Conservation (phyloP, 2,888 invertebrate species). For the Gymnocheta viridis region DNA sequence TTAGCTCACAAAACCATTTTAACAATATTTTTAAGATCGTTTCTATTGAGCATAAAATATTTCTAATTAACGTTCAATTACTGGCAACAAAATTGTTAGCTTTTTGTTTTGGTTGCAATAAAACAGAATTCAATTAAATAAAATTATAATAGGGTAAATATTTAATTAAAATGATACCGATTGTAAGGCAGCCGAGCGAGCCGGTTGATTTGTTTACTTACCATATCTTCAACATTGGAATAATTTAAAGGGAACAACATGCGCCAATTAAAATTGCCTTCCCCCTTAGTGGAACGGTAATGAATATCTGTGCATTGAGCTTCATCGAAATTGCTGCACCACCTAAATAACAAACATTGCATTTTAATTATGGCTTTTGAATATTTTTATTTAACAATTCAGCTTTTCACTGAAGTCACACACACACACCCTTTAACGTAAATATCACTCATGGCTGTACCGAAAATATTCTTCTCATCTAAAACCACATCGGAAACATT, state of each 20-base stretch:
- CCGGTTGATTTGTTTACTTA: constrained; percentile 73
- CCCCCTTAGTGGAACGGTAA: constrained; percentile 89
- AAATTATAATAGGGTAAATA: not conserved
- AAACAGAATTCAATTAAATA: constrained; percentile 9
- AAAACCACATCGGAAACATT: constrained; percentile 86
- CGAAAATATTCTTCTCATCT: constrained; percentile 87
- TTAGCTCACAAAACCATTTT: not conserved
- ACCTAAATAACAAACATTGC: constrained; percentile 82
- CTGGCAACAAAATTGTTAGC: not conserved
- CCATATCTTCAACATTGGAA: constrained; percentile 88
- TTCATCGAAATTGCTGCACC: constrained; percentile 86
- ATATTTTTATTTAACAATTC: constrained; percentile 27
- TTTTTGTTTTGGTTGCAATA: not conserved
- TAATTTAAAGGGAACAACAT: constrained; percentile 92
- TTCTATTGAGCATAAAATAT: not conserved
- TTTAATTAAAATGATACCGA: not conserved
- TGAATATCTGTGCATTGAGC: constrained; percentile 92
- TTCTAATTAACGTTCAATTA: constrained; percentile 50
- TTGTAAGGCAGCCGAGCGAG: not conserved
- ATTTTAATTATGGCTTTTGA: not conserved
- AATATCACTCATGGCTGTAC: constrained; percentile 90
- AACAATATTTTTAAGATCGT: not conserved
- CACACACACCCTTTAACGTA: constrained; percentile 87
- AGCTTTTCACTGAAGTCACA: not conserved
- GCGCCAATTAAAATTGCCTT: constrained; percentile 95